These are phyloP conservation scores for Amphipyra berbera DNA, from an alignment of 2,888 invertebrate species.

Conservation along the genomic window DNA sequence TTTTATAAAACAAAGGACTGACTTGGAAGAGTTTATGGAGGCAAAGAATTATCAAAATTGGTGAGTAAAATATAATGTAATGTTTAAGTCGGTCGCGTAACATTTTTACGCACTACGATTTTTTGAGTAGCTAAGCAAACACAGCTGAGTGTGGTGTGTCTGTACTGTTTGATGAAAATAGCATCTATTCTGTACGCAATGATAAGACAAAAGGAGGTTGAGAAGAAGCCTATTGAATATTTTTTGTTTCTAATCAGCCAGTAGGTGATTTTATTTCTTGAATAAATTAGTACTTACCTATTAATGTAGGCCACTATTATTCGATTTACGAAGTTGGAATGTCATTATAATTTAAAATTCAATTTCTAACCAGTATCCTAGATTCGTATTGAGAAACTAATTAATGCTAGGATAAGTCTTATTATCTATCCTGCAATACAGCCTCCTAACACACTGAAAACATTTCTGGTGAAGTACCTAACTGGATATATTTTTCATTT, in stretches of 20 bases:
- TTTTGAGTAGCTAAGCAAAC: conserved; percentile 37
- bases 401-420: no score
- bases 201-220: conserved; percentile 15
- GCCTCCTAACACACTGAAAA: no score
- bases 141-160: conserved; percentile 45
- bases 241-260: background rate
- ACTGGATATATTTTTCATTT: no score
- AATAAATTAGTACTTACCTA: conserved; percentile 10
- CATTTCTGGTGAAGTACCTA: no score
- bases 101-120: conserved; percentile 52
- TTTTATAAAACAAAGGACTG: conserved; percentile 47
- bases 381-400: no score
- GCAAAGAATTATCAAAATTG: conserved; percentile 33
- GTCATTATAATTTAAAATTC: no score
- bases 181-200: background rate
- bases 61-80: conserved; percentile 47
- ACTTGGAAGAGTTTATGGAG: conserved; percentile 25
- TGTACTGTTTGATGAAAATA: conserved; percentile 36
- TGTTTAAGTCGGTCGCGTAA: conserved; percentile 48
- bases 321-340: background rate
- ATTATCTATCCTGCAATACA: no score
- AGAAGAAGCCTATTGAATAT: background rate
- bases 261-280: background rate
- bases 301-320: conserved; percentile 29
- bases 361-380: no score